Percentiles rank a stretch among this genome's conserved stretches.
These are phyloP conservation scores for Drosophila truncata DNA, from an alignment of 1,140 invertebrate genomes.

Conservation along the genomic window DNA sequence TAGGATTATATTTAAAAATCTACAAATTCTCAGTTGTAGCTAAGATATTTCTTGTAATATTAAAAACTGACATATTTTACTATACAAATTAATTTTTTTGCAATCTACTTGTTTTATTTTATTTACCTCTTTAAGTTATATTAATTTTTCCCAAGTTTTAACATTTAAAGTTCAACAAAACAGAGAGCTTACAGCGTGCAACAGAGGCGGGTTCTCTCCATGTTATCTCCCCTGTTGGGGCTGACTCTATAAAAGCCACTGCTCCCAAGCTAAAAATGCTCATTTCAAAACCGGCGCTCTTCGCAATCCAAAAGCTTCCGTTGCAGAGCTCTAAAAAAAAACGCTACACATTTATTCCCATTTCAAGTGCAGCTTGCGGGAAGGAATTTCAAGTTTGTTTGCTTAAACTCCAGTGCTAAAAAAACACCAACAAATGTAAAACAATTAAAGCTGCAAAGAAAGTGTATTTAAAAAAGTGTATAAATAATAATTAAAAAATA, in stretches of 20 bases:
- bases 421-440: constrained; percentile 17
- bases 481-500: constrained; percentile 5
- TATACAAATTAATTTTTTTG: too few species aligned
- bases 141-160: background rate
- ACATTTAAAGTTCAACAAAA: background rate
- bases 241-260: constrained; percentile 25
- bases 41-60: too few species aligned
- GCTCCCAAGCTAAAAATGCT: constrained; percentile 4
- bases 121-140: background rate
- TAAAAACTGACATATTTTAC: background rate
- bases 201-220: background rate
- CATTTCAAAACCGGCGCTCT: constrained; percentile 65
- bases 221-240: background rate
- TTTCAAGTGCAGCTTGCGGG: constrained; percentile 56
- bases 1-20: too few species aligned
- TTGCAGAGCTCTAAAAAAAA: constrained; percentile 27
- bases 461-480: constrained; percentile 27
- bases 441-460: background rate
- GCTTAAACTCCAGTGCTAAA: constrained; percentile 10
- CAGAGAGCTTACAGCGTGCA: background rate
- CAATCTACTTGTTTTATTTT: background rate
- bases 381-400: constrained; percentile 44
- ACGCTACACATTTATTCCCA: constrained; percentile 27
- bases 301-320: constrained; percentile 39
- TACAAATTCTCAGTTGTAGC: too few species aligned